These are phyloP conservation scores for Wasmannia auropunctata DNA, from an alignment of 1,140 invertebrate genomes.

Conservation along the genomic window DNA sequence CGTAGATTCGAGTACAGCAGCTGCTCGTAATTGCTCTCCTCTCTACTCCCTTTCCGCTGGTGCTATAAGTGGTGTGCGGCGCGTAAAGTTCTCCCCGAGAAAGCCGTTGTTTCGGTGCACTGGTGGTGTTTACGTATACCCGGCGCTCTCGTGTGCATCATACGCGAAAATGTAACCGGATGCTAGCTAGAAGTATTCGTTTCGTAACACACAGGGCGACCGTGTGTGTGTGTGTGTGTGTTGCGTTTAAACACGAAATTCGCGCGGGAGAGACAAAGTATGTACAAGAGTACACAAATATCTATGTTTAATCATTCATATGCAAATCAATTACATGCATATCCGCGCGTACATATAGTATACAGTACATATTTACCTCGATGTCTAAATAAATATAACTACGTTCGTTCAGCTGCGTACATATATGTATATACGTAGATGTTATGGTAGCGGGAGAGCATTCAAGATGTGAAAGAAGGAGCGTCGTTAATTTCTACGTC, in stretches of 20 bases:
- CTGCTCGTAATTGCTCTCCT: conserved; percentile 76
- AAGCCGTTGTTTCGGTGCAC: conserved; percentile 46
- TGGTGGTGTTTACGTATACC: conserved; percentile 32
- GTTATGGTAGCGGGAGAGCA: neutral
- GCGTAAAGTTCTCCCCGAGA: conserved; percentile 70
- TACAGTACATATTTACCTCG: neutral
- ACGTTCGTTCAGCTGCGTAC: neutral
- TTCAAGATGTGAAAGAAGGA: conserved; percentile 51
- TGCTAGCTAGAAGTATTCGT: conserved; percentile 32
- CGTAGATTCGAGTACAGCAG: conserved; percentile 75
- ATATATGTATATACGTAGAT: too few species aligned
- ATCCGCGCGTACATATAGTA: neutral
- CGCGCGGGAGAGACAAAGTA: neutral
- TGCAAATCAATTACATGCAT: conserved; percentile 21
- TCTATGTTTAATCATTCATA: conserved; percentile 12
- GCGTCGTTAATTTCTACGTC: conserved; percentile 75
- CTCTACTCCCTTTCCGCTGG: conserved; percentile 19
- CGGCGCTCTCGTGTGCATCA: conserved; percentile 25
- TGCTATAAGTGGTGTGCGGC: conserved; percentile 60
- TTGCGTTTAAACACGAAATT: conserved; percentile 17
- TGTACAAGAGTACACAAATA: neutral
- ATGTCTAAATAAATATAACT: conserved; percentile 7
- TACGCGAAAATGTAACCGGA: conserved; percentile 43
- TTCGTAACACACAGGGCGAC: neutral
- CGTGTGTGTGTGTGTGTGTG: neutral